These are phyloP conservation scores for Salpingus planirostris DNA, from an alignment of 2,888 invertebrate genomes.

Conservation along the genomic window DNA sequence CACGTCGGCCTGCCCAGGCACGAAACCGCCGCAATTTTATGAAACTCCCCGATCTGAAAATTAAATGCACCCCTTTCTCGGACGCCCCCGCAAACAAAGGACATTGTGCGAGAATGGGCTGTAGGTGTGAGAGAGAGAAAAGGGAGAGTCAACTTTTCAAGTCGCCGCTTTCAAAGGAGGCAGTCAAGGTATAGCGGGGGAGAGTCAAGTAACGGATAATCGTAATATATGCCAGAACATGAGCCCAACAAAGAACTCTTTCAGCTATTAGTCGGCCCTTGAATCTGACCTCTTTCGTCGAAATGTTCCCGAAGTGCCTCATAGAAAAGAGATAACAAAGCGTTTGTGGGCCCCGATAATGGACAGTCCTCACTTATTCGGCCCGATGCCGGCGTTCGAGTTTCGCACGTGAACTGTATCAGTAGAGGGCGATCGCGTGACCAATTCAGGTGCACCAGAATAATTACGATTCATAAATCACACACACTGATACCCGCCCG, in stretches of 20 bases:
- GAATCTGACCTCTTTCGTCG: conserved; percentile 13
- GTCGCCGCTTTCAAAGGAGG: conserved; percentile 1
- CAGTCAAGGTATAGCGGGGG: conserved; percentile 2
- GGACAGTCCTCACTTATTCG: conserved; percentile 5
- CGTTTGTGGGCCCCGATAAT: conserved; percentile 7
- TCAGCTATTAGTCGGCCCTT: conserved; percentile 18
- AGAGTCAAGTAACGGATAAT: neutral
- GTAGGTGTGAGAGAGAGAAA: too few species aligned
- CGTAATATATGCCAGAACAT: conserved; percentile 26
- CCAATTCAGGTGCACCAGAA: too few species aligned
- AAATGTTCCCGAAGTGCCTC: conserved; percentile 11
- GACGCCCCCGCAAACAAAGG: too few species aligned
- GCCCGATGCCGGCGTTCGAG: neutral
- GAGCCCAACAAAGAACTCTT: conserved; percentile 18
- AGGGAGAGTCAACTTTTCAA: conserved; percentile 1
- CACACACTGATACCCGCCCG: too few species aligned
- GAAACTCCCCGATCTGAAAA: too few species aligned
- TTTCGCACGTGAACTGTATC: neutral
- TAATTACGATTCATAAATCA: too few species aligned
- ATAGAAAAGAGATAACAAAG: conserved; percentile 15
- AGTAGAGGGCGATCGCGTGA: too few species aligned
- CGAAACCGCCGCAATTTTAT: too few species aligned
- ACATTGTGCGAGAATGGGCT: too few species aligned
- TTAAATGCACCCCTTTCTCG: too few species aligned
- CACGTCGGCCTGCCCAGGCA: too few species aligned